Conservation (phyloP, 2,888 invertebrate genomes). For the Diplolepis rosae region DNA sequence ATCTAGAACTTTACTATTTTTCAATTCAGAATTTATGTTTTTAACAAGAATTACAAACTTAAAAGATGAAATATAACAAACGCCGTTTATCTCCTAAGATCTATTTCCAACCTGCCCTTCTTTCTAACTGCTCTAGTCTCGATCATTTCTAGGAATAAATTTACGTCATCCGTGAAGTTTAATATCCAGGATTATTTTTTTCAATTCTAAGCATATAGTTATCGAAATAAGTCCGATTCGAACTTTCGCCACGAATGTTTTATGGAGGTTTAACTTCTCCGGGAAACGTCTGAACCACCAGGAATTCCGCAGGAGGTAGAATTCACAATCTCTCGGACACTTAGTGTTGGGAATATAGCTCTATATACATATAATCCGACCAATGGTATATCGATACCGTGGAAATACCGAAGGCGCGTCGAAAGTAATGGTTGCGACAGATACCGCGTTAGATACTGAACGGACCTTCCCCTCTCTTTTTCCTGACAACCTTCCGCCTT, state of each 20-base stretch:
- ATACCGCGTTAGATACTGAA: conserved; percentile 54
- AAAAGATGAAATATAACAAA: too few relatives aligned
- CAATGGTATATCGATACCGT: conserved; percentile 30
- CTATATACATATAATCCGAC: conserved; percentile 16
- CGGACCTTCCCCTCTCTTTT: conserved; percentile 41
- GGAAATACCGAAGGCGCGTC: conserved; percentile 52
- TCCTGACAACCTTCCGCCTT: conserved; percentile 11
- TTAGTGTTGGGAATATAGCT: conserved; percentile 34
- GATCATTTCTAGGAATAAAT: background rate
- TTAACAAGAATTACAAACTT: too few relatives aligned
- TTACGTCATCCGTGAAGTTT: background rate
- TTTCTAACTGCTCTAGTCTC: too few relatives aligned
- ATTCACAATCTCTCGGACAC: conserved; percentile 41
- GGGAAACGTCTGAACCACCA: conserved; percentile 37
- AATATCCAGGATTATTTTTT: background rate
- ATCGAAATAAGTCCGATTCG: background rate
- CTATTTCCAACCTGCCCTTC: too few relatives aligned
- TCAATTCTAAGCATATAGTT: background rate
- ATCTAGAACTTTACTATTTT: too few relatives aligned
- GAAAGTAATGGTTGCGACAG: conserved; percentile 60
- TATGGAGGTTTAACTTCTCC: conserved; percentile 11
- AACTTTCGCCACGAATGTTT: background rate
- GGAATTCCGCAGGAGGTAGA: conserved; percentile 30
- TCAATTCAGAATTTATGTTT: too few relatives aligned
- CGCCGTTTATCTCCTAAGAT: too few relatives aligned